Evolutionary conservation across 2,888 invertebrate genomes (phyloP).

Genomic region (Lasioglossum oenotherae): DNA sequence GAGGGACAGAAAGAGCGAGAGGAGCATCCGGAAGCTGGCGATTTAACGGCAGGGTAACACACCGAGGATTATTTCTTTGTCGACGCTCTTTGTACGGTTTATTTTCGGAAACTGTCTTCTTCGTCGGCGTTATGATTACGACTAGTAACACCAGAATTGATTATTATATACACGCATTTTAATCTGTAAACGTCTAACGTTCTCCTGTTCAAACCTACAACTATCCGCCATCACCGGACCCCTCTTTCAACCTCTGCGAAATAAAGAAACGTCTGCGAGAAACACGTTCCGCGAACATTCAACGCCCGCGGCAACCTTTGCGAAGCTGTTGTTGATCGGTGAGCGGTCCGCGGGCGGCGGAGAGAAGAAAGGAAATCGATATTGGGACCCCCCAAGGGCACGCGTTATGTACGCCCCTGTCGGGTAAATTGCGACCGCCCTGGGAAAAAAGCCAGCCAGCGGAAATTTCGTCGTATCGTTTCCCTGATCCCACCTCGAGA

Average conservation of each 20-base stretch:
- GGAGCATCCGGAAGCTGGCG: background rate
- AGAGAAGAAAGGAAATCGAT: constrained; percentile 73
- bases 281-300: constrained; percentile 26
- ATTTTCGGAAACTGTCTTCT: background rate
- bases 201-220: constrained; percentile 25
- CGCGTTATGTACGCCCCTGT: constrained; percentile 68
- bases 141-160: constrained; percentile 31
- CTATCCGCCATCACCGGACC: background rate
- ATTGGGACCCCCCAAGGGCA: constrained; percentile 77
- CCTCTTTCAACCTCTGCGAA: background rate
- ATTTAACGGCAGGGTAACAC: background rate
- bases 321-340: constrained; percentile 57
- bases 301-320: constrained; percentile 45
- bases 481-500: constrained; percentile 8
- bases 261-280: constrained; percentile 29
- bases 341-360: constrained; percentile 30
- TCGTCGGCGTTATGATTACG: constrained; percentile 27
- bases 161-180: constrained; percentile 65
- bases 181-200: constrained; percentile 57
- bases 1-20: background rate
- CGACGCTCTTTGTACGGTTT: constrained; percentile 3
- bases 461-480: constrained; percentile 48
- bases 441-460: constrained; percentile 50
- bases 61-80: background rate
- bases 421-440: constrained; percentile 65